A percentile compares a stretch with the other conserved stretches of the same genome.
phyloP scores from a whole-genome alignment of 2,113 vertebrate species.

The Dascyllus trimaculatus region DNA sequence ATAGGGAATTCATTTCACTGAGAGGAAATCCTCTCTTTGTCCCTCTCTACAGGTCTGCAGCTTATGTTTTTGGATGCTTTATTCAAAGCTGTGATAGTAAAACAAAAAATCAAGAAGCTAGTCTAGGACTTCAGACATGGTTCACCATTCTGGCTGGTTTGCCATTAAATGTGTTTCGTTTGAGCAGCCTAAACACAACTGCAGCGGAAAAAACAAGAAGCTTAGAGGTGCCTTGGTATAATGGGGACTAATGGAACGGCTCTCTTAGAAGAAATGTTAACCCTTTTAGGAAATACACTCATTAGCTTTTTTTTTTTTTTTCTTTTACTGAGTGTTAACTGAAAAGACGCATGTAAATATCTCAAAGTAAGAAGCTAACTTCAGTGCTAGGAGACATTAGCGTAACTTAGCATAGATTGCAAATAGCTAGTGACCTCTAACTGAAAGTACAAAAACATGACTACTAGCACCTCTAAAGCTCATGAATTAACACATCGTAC shows the following conservation, averaged over 20 bases:
- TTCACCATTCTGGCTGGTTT: not conserved
- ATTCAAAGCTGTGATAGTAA: conserved; percentile 1
- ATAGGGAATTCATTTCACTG: conserved; percentile 31
- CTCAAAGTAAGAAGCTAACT: not conserved
- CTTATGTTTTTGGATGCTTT: conserved; percentile 5
- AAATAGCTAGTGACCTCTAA: too few relatives aligned
- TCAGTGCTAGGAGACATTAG: too few relatives aligned
- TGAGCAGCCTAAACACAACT: not conserved
- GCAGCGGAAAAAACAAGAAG: not conserved
- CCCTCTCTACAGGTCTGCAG: conserved; percentile 22
- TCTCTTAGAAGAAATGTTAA: not conserved
- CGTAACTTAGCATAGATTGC: too few relatives aligned
- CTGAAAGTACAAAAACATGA: too few relatives aligned
- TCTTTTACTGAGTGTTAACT: too few relatives aligned
- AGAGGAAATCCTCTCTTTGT: conserved; percentile 72
- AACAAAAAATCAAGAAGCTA: not conserved
- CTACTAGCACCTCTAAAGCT: too few relatives aligned
- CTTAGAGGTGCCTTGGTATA: not conserved
- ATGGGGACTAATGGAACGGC: not conserved
- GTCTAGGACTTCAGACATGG: not conserved
- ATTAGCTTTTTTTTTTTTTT: too few relatives aligned
- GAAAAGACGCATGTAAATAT: not conserved
- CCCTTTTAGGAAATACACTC: too few relatives aligned
- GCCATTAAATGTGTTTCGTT: not conserved
- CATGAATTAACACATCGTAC: too few relatives aligned